These are phyloP conservation scores for Pseudomyrmex gracilis DNA, from an alignment of 1,140 invertebrate genomes.

Conservation along the genomic window DNA sequence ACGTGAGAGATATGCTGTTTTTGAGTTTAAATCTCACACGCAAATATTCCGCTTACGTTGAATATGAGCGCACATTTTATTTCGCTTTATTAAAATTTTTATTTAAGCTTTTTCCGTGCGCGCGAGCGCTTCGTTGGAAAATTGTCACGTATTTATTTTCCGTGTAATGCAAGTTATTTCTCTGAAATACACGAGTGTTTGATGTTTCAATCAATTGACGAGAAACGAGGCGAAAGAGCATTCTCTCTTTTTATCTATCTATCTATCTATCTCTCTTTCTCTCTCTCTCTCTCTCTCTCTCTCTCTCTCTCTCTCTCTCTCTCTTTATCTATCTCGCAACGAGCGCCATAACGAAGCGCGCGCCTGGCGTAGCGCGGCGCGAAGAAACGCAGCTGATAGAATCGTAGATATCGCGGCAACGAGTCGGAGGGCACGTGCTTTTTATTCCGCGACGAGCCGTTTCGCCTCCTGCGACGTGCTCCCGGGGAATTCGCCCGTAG, in stretches of 20 bases:
- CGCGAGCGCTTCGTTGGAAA: no score
- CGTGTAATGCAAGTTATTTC: not conserved
- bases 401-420: slow-evolving; percentile 28
- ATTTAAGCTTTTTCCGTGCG: no score
- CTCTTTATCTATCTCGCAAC: not conserved
- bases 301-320: not conserved
- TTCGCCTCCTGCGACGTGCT: slow-evolving; percentile 6
- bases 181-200: not conserved
- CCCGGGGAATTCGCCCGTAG: slow-evolving; percentile 25
- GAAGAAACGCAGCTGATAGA: slow-evolving; percentile 15
- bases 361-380: not conserved
- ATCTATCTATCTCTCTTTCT: not conserved
- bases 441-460: slow-evolving; percentile 31
- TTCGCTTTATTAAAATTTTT: no score
- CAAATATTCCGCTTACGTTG: not conserved
- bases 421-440: slow-evolving; percentile 26
- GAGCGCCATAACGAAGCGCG: not conserved
- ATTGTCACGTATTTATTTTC: no score
- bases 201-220: not conserved
- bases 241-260: no score
- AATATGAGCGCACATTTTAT: not conserved
- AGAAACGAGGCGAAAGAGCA: not conserved
- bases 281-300: not conserved
- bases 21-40: not conserved
- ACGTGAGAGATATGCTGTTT: not conserved